Evolutionary conservation across 2,888 invertebrate genomes (phyloP).

Genomic region (Hanleya hanleyi): DNA sequence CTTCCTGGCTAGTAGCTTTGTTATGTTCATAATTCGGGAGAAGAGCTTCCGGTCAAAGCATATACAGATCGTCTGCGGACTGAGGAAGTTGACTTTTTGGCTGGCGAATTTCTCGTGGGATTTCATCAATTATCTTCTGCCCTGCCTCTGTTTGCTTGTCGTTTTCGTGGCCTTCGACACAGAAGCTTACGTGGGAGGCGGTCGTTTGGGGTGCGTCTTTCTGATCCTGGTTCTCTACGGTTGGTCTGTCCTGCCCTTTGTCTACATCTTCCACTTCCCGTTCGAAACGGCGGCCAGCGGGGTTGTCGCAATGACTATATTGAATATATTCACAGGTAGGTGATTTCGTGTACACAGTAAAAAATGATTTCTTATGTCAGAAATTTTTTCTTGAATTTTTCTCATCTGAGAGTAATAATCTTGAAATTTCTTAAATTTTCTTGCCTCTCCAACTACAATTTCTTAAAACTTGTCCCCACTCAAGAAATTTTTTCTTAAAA

Average conservation of each 20-base stretch:
- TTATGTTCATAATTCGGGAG: conserved; percentile 65
- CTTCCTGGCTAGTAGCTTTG: conserved; percentile 65
- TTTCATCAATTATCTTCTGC: conserved; percentile 79
- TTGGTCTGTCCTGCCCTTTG: conserved; percentile 82
- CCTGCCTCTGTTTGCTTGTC: conserved; percentile 77
- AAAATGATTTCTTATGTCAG: too few relatives aligned
- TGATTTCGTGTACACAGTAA: too few relatives aligned
- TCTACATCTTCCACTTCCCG: conserved; percentile 81
- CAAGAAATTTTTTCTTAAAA: too few relatives aligned
- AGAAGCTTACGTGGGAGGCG: conserved; percentile 78
- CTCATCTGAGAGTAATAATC: too few relatives aligned
- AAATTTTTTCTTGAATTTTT: too few relatives aligned
- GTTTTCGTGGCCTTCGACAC: conserved; percentile 81
- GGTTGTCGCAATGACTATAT: conserved; percentile 82
- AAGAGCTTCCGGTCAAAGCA: conserved; percentile 59
- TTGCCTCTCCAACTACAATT: too few relatives aligned
- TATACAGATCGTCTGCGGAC: conserved; percentile 68
- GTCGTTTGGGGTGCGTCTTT: conserved; percentile 74
- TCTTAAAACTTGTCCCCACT: too few relatives aligned
- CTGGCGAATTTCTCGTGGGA: conserved; percentile 81
- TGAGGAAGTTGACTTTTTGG: conserved; percentile 78
- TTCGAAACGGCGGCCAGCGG: conserved; percentile 84
- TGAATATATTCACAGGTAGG: conserved; percentile 82
- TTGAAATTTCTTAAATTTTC: too few relatives aligned
- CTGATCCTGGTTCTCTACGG: conserved; percentile 82